These are phyloP conservation scores for Patiria miniata DNA, from an alignment of 35 echinoderm and acorn worm genomes.

Conservation along the genomic window DNA sequence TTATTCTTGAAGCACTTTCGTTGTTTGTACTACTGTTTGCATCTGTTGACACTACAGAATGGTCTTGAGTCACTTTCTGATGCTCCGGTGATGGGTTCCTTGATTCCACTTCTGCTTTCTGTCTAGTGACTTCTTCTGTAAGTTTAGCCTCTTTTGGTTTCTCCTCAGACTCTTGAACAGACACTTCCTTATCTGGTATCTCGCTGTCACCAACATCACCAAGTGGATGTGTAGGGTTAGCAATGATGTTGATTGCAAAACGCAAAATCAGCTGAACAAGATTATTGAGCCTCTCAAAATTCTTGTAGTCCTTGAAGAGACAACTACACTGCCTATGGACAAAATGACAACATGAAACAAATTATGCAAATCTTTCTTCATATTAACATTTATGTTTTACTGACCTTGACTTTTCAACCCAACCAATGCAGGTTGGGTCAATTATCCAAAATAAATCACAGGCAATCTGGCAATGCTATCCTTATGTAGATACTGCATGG, in stretches of 20 bases:
- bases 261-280: conserved; percentile 70
- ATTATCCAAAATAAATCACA: background rate
- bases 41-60: background rate
- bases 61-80: background rate
- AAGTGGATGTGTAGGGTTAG: conserved; percentile 5
- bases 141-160: background rate
- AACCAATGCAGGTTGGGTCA: background rate
- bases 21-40: background rate
- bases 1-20: background rate
- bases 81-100: background rate
- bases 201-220: conserved; percentile 6
- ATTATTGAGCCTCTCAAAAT: conserved; percentile 80
- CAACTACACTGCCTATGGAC: conserved; percentile 74
- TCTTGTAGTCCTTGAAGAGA: conserved; percentile 78
- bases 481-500: too few species aligned
- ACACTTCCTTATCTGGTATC: background rate
- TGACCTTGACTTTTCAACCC: too few species aligned
- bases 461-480: background rate
- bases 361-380: too few species aligned
- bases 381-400: too few species aligned
- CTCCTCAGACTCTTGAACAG: background rate
- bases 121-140: background rate
- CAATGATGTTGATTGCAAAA: conserved; percentile 70
- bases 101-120: conserved; percentile 5
- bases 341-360: background rate